These are phyloP conservation scores for Uropetala carovei DNA, from an alignment of 2,888 invertebrate species.

Conservation along the genomic window DNA sequence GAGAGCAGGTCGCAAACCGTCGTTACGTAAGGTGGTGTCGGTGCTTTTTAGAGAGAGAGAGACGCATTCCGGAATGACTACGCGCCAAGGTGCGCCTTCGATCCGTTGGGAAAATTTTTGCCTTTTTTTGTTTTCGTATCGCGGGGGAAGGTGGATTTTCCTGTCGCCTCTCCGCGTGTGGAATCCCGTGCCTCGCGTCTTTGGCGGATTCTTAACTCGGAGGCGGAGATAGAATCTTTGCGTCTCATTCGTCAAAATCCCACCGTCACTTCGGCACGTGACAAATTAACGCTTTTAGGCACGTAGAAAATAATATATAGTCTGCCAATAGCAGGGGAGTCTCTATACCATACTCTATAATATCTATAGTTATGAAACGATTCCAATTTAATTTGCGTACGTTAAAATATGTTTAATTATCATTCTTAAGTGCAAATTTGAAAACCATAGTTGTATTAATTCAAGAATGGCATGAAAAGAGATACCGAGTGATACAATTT, in stretches of 20 bases:
- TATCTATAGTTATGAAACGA: too few species aligned
- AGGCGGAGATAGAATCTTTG: neutral
- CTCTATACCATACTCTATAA: too few species aligned
- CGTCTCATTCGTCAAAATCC: neutral
- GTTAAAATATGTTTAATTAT: too few species aligned
- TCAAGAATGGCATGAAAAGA: too few species aligned
- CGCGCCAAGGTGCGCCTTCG: constrained; percentile 14
- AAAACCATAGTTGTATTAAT: too few species aligned
- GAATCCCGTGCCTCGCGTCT: neutral
- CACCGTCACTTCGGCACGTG: neutral
- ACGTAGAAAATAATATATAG: too few species aligned
- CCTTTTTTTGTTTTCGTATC: neutral
- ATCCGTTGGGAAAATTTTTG: neutral
- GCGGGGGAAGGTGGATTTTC: neutral
- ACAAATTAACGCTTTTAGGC: too few species aligned
- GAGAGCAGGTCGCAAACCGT: neutral
- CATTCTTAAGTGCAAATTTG: too few species aligned
- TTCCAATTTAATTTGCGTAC: too few species aligned
- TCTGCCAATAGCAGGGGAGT: too few species aligned
- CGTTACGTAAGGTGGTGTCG: neutral
- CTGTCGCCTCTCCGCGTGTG: neutral
- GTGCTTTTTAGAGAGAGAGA: neutral
- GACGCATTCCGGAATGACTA: constrained; percentile 22
- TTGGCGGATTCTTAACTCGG: neutral
- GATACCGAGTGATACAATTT: too few species aligned